These are phyloP conservation scores for Drosophila ficusphila DNA, from an alignment of 1,140 invertebrate species.

Conservation along the genomic window DNA sequence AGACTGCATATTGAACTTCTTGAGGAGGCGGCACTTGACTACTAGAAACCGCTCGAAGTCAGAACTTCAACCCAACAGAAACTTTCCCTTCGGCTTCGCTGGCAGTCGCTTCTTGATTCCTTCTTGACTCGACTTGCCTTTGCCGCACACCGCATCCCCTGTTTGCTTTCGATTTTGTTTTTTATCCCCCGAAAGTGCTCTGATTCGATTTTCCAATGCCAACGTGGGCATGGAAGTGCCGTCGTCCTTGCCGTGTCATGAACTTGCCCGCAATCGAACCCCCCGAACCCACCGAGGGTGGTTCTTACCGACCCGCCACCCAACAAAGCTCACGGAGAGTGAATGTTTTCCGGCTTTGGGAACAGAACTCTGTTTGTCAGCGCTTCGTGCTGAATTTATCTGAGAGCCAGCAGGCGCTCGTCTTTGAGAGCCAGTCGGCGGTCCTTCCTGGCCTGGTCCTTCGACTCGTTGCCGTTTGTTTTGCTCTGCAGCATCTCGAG, in stretches of 20 bases:
- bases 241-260: conserved; percentile 39
- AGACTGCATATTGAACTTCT: conserved; percentile 31
- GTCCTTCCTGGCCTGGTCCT: conserved; percentile 9
- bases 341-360: conserved; percentile 3
- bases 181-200: conserved; percentile 14
- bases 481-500: conserved; percentile 52
- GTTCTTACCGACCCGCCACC: conserved; percentile 53
- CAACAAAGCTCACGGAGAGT: neutral
- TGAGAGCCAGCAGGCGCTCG: conserved; percentile 16
- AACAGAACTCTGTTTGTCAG: conserved; percentile 34
- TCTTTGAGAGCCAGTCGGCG: neutral
- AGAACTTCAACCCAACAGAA: neutral
- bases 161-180: conserved; percentile 58
- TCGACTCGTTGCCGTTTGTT: conserved; percentile 33
- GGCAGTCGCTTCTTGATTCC: neutral
- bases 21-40: neutral
- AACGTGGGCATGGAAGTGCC: neutral
- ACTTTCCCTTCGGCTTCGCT: conserved; percentile 1
- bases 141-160: neutral
- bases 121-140: neutral
- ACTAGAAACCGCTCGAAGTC: no score
- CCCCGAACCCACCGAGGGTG: conserved; percentile 65
- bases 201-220: conserved; percentile 35
- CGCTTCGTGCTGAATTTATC: conserved; percentile 67
- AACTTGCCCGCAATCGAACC: conserved; percentile 74